Evolutionary conservation across 2,113 vertebrate genomes (phyloP).

Genomic region (Bufo bufo): DNA sequence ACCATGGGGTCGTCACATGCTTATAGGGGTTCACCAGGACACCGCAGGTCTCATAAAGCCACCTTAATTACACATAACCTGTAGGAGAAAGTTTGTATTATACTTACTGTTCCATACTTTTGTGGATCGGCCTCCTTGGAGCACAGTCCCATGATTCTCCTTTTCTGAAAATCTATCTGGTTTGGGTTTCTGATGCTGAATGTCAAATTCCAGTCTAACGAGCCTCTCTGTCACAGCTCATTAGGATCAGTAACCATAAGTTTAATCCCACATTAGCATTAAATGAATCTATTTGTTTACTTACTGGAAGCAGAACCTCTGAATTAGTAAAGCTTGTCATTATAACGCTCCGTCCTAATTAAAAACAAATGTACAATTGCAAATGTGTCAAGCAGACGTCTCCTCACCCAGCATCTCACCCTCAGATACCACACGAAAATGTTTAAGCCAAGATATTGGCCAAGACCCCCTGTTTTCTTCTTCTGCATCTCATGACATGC

Average conservation of each 20-base stretch:
- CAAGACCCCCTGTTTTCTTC: neutral
- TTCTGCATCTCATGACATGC: neutral
- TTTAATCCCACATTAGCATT: neutral
- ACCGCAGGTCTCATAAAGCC: too few species aligned
- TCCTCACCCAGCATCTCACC: conserved; percentile 3
- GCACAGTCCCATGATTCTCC: too few species aligned
- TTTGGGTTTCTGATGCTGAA: neutral
- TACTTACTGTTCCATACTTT: too few species aligned
- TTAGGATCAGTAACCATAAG: neutral
- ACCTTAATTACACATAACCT: too few species aligned
- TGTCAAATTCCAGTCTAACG: neutral
- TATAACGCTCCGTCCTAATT: neutral
- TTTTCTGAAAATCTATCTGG: too few species aligned
- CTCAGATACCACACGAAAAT: neutral
- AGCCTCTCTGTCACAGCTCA: neutral
- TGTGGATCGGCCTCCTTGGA: too few species aligned
- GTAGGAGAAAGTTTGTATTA: too few species aligned
- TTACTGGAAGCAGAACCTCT: neutral
- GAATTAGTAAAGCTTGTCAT: neutral
- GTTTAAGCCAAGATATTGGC: neutral
- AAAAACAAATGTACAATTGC: neutral
- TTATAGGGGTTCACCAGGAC: too few species aligned
- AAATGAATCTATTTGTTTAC: conserved; percentile 10
- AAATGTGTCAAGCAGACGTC: conserved; percentile 40
- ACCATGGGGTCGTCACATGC: too few species aligned